Conservation (phyloP, 2,888 invertebrate genomes). For the Endomychus coccineus region DNA sequence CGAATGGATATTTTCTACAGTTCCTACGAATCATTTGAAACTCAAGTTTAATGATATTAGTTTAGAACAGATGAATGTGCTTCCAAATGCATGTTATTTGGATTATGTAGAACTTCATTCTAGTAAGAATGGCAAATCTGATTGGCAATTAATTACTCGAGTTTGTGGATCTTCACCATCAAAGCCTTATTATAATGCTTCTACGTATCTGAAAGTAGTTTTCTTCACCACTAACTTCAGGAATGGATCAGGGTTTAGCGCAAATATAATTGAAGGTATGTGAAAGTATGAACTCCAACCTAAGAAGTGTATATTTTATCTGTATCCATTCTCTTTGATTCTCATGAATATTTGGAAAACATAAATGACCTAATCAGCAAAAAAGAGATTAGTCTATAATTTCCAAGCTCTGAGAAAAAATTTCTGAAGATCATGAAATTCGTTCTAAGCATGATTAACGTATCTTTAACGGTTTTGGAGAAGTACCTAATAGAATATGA, state of each 20-base stretch:
- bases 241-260: constrained; percentile 11
- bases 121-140: constrained; percentile 29
- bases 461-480: too few relatives aligned
- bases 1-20: constrained; percentile 63
- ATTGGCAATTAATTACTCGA: constrained; percentile 44
- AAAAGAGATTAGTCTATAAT: too few relatives aligned
- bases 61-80: too few relatives aligned
- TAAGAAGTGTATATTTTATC: too few relatives aligned
- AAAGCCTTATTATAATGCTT: constrained; percentile 3
- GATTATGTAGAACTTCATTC: constrained; percentile 9
- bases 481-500: too few relatives aligned
- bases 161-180: not conserved
- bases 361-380: too few relatives aligned
- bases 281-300: too few relatives aligned
- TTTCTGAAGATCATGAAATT: too few relatives aligned
- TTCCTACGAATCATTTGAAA: constrained; percentile 53
- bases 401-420: too few relatives aligned
- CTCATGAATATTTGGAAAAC: too few relatives aligned
- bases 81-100: constrained; percentile 7
- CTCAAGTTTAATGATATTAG: constrained; percentile 52
- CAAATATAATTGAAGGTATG: constrained; percentile 10
- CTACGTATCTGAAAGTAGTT: constrained; percentile 8
- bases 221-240: constrained; percentile 5
- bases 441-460: too few relatives aligned
- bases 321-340: too few relatives aligned